A percentile compares a stretch with the other conserved stretches of the same genome.
phyloP scores from a whole-genome alignment of 2,797 vertebrate species.

The Florisuga fusca region DNA sequence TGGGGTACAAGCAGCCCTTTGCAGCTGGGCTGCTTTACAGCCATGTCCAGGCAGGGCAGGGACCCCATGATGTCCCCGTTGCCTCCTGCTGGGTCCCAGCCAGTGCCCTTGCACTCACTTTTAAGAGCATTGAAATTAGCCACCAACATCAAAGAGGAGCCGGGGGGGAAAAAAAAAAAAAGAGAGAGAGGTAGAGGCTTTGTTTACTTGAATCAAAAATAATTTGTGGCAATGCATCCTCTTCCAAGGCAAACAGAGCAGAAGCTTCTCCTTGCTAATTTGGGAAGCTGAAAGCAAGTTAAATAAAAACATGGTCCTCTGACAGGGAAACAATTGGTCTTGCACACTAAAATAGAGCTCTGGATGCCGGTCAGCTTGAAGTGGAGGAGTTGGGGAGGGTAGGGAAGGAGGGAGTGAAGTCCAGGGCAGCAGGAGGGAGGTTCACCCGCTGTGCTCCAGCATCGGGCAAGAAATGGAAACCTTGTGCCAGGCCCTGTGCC shows the following conservation, averaged over 20 bases:
- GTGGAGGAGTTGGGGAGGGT: background rate
- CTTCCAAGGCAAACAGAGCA: conserved; percentile 54
- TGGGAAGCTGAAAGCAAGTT: conserved; percentile 36
- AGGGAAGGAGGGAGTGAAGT: background rate
- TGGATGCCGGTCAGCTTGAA: background rate
- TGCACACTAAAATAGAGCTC: background rate
- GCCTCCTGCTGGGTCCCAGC: background rate
- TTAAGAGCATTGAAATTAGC: background rate
- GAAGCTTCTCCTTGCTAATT: background rate
- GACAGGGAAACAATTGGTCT: conserved; percentile 6
- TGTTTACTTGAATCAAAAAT: conserved; percentile 54
- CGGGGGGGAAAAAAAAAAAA: background rate
- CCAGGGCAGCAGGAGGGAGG: background rate
- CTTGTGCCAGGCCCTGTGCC: accelerated
- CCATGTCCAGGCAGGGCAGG: background rate
- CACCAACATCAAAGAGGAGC: background rate
- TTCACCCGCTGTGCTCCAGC: background rate
- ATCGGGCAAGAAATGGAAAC: background rate
- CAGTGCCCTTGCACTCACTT: background rate
- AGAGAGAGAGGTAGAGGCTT: background rate
- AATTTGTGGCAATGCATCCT: conserved; percentile 8
- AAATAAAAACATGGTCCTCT: conserved; percentile 23
- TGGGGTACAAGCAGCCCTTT: background rate
- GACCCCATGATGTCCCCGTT: background rate
- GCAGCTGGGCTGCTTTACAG: background rate